Percentiles rank a stretch among this genome's conserved stretches.
Evolutionary conservation across 2,888 invertebrate species (phyloP).

Genomic region (Archaeoteleia sp.): DNA sequence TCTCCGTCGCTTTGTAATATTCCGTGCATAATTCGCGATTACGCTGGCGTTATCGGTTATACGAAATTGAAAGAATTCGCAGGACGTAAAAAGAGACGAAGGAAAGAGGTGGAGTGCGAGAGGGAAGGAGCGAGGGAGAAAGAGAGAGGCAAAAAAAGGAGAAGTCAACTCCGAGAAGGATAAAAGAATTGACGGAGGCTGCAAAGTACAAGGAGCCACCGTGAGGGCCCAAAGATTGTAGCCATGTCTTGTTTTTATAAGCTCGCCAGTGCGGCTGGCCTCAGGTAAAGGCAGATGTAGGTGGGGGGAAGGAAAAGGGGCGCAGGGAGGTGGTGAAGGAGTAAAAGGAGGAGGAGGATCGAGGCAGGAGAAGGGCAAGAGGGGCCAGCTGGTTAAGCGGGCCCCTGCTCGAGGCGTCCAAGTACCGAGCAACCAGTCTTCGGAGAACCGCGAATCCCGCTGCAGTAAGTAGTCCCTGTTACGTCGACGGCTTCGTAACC

Average conservation of each 20-base stretch:
- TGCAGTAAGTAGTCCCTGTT: slow-evolving; percentile 43
- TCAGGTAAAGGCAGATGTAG: slow-evolving; percentile 59
- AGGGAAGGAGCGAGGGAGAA: slow-evolving; percentile 20
- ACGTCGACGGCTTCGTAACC: neutral
- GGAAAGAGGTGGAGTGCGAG: slow-evolving; percentile 21
- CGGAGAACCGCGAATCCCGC: slow-evolving; percentile 67
- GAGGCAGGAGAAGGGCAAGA: slow-evolving; percentile 53
- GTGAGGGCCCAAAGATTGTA: slow-evolving; percentile 73
- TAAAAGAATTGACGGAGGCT: slow-evolving; percentile 65
- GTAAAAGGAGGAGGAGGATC: slow-evolving; percentile 55
- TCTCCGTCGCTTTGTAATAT: too few relatives aligned
- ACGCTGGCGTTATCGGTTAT: slow-evolving; percentile 40
- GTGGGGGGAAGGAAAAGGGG: slow-evolving; percentile 47
- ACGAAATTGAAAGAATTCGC: slow-evolving; percentile 50
- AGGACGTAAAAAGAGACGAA: slow-evolving; percentile 36
- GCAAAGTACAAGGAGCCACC: slow-evolving; percentile 72
- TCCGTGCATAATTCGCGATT: slow-evolving; percentile 29
- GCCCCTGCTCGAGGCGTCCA: slow-evolving; percentile 63
- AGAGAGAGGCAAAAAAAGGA: slow-evolving; percentile 14
- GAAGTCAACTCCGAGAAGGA: slow-evolving; percentile 55
- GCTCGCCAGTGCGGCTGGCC: slow-evolving; percentile 70
- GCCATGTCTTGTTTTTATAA: slow-evolving; percentile 75
- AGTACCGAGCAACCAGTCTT: slow-evolving; percentile 67
- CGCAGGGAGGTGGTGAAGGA: slow-evolving; percentile 48
- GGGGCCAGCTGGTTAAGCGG: slow-evolving; percentile 59